Percentiles rank a stretch among this genome's conserved stretches.
Evolutionary conservation across 2,888 invertebrate genomes (phyloP).

Genomic region (Euclidia mi): DNA sequence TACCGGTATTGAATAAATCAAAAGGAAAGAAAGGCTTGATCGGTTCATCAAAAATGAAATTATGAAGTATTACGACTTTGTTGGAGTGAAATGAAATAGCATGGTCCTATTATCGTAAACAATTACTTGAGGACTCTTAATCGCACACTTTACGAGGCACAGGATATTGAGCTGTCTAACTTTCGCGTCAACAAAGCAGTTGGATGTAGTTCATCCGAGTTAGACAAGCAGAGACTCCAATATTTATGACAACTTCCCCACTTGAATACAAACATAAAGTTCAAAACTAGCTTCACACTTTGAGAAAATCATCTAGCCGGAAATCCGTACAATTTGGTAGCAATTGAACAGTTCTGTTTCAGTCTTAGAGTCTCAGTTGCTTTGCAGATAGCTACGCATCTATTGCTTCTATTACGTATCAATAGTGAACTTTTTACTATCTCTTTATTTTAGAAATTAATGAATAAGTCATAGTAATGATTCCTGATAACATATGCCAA

Average conservation of each 20-base stretch:
- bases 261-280: slow-evolving; percentile 82
- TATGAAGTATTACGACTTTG: slow-evolving; percentile 16
- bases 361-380: slow-evolving; percentile 56
- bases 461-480: no score
- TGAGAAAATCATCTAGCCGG: slow-evolving; percentile 73
- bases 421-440: no score
- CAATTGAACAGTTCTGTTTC: slow-evolving; percentile 71
- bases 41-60: slow-evolving; percentile 12
- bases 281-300: slow-evolving; percentile 82
- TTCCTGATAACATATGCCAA: no score
- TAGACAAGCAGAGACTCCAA: slow-evolving; percentile 76
- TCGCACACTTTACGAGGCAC: slow-evolving; percentile 66
- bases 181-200: slow-evolving; percentile 81
- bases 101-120: slow-evolving; percentile 60
- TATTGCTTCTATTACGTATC: no score
- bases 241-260: slow-evolving; percentile 83
- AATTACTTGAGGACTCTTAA: slow-evolving; percentile 69
- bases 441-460: no score
- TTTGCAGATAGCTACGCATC: slow-evolving; percentile 15
- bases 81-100: slow-evolving; percentile 32
- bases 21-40: background rate
- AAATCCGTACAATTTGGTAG: slow-evolving; percentile 78
- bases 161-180: slow-evolving; percentile 79
- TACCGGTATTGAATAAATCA: no score
- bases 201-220: slow-evolving; percentile 80